These are phyloP conservation scores for Dromius quadrimaculatus DNA, from an alignment of 2,888 invertebrate species.

Conservation along the genomic window DNA sequence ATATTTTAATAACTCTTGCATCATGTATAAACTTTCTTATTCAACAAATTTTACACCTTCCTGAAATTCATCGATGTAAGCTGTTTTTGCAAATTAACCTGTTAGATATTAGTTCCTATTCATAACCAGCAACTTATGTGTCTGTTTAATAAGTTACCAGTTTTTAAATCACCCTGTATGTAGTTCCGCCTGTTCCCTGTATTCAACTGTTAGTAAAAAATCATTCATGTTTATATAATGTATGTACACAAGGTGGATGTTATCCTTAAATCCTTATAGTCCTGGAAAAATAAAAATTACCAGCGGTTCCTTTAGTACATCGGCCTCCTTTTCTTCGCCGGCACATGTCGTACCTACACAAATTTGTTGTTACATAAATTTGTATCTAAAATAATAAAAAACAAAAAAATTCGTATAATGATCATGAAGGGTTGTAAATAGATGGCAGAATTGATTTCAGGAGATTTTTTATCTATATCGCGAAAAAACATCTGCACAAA, in stretches of 20 bases:
- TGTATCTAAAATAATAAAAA: no score
- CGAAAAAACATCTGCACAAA: no score
- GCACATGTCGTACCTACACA: conserved; percentile 95
- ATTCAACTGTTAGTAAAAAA: conserved; percentile 37
- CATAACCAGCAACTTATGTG: conserved; percentile 11
- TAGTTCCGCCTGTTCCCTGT: conserved; percentile 30
- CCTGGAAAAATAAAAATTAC: conserved; percentile 71
- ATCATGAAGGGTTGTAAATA: no score
- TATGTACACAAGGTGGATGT: not conserved
- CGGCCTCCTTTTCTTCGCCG: conserved; percentile 95
- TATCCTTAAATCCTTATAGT: conserved; percentile 19
- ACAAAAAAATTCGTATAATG: no score
- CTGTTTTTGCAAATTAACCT: not conserved
- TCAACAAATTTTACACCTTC: no score
- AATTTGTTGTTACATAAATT: conserved; percentile 14
- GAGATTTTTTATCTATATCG: no score
- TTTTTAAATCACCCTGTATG: conserved; percentile 30
- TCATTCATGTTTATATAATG: not conserved
- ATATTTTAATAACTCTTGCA: no score
- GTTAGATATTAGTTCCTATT: conserved; percentile 4
- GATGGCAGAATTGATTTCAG: no score
- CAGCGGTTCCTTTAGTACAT: conserved; percentile 98
- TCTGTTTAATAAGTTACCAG: conserved; percentile 23
- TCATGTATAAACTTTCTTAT: no score
- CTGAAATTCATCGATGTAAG: conserved; percentile 10